These are phyloP conservation scores for Forbesichthys agassizii DNA, from an alignment of 2,113 vertebrate genomes.

Conservation along the genomic window DNA sequence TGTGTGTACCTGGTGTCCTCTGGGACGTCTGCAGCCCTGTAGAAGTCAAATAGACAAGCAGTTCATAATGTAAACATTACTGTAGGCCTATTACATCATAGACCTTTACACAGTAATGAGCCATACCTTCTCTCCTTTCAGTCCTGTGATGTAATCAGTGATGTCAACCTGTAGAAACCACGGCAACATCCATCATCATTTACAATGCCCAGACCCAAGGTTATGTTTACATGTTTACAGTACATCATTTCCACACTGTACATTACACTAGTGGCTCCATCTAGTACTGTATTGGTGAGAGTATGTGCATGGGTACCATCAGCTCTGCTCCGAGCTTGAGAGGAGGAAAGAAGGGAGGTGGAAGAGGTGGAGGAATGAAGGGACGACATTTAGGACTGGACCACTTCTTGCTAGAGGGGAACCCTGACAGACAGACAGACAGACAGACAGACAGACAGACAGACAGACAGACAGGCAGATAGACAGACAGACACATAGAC, in stretches of 20 bases:
- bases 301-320: slow-evolving; percentile 38
- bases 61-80: neutral
- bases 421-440: slow-evolving; percentile 22
- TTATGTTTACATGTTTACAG: too few relatives aligned
- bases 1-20: slow-evolving; percentile 44
- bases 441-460: neutral
- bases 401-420: slow-evolving; percentile 10
- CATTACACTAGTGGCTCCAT: too few relatives aligned
- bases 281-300: neutral
- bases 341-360: slow-evolving; percentile 61
- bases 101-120: neutral
- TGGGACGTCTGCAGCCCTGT: slow-evolving; percentile 60
- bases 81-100: neutral
- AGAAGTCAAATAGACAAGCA: neutral
- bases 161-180: slow-evolving; percentile 48
- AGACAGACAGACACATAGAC: slow-evolving; percentile 3
- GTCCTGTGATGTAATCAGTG: slow-evolving; percentile 51
- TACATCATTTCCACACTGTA: too few relatives aligned
- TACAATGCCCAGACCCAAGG: too few relatives aligned
- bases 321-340: slow-evolving; percentile 45
- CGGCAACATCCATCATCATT: neutral
- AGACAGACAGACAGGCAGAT: neutral
- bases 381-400: slow-evolving; percentile 18
- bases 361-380: slow-evolving; percentile 56
- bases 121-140: slow-evolving; percentile 52